Evolutionary conservation across 1,140 invertebrate species (phyloP), one percentile per base, ranked within the genome.

Genomic region (Drosophila fuyamai): DNA sequence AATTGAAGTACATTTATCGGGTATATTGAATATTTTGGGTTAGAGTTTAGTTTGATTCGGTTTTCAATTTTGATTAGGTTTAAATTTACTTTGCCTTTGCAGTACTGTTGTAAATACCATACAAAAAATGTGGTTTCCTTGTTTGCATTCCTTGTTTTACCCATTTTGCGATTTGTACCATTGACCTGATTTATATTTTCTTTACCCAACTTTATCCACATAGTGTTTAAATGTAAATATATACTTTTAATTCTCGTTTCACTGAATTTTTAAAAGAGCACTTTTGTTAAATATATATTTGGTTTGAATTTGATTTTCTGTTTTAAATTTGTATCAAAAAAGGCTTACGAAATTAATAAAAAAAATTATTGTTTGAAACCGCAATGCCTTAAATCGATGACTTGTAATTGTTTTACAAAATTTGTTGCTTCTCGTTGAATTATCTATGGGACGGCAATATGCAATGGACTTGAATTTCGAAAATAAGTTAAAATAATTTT

Each of bases 101-200:
- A 61, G 44, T 71, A 47, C 48, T 58, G 57, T 81, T 88, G 76
- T 88, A 88, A 89, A 88, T 77, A 71, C 44, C 76, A 51, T 88
- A 82, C 60, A 80, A 89, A 89, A 89, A 55, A 66, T 77, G 43
- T 70, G 59, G 35, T 48, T 68, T 68, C 18, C 18, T 51, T 10
- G 32, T 35, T 36, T 36, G 48, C 59, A 55, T 55, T 81, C 68
- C 59, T 59, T 68, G 54, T 60, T 46, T 61, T 67, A 73, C 50
- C 50, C 50, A 72, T 82, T 56, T 88, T 48, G 48, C 60, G 82
- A 65, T 86, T 88, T 88, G 84, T 89, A 83, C 84, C 73, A 54
- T 88, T 63, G 61, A 78, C 65, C 80, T 83, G 78, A 81, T 78
- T 62, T 48, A 18, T 53, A 14, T 40, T 9, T 74, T 41, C 50